These are phyloP conservation scores for Apteryx mantelli DNA, from an alignment of 2,113 vertebrate species.

Conservation along the genomic window DNA sequence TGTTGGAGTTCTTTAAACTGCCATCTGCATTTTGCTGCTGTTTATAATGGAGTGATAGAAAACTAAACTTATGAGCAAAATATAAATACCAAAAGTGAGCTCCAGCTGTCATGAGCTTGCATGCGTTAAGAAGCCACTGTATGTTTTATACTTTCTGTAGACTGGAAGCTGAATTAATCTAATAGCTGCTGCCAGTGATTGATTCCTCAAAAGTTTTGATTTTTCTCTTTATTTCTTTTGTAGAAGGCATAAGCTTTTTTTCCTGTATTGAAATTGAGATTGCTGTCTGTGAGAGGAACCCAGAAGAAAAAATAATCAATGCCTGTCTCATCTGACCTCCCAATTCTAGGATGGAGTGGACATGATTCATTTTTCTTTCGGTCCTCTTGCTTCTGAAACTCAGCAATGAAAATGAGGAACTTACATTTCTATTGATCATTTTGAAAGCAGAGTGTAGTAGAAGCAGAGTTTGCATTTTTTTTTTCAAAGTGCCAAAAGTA, in stretches of 20 bases:
- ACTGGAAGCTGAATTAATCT: not conserved
- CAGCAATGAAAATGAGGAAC: not conserved
- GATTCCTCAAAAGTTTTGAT: not conserved
- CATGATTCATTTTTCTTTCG: not conserved
- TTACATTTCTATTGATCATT: not conserved
- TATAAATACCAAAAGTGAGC: not conserved
- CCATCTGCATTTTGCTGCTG: not conserved
- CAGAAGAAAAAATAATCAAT: not conserved
- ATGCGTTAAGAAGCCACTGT: not conserved
- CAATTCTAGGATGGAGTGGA: not conserved
- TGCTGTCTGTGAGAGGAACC: not conserved
- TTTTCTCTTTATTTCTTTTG: not conserved
- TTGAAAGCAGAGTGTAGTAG: not conserved
- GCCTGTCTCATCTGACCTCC: not conserved
- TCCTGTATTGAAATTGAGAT: not conserved
- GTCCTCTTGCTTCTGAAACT: not conserved
- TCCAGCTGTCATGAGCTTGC: not conserved
- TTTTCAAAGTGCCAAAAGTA: not conserved
- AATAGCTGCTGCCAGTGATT: not conserved
- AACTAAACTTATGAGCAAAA: not conserved
- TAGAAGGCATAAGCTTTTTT: not conserved
- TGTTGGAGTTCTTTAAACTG: not conserved
- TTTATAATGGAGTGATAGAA: not conserved
- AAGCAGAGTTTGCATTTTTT: not conserved
- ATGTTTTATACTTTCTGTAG: not conserved